A percentile compares a stretch with the other conserved stretches of the same genome.
These are phyloP conservation scores for Ferdinandea cuprea DNA, from an alignment of 2,888 invertebrate species.

Conservation along the genomic window DNA sequence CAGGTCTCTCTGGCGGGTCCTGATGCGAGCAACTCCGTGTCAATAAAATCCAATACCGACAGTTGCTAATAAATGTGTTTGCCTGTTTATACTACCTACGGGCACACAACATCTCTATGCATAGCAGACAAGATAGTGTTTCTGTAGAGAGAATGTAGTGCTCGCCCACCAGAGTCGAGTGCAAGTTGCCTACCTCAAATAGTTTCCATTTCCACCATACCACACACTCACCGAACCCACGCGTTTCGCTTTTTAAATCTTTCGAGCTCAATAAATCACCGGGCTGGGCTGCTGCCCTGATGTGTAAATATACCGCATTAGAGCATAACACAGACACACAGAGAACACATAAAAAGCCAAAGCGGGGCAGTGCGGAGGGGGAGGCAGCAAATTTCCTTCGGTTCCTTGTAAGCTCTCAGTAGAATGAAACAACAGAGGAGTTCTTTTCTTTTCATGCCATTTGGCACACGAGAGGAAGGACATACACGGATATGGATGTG, in stretches of 20 bases:
- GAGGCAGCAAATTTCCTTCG: slow-evolving; percentile 20
- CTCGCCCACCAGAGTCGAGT: background rate
- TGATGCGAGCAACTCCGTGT: slow-evolving; percentile 16
- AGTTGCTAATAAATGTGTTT: slow-evolving; percentile 43
- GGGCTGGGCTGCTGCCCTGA: slow-evolving; percentile 38
- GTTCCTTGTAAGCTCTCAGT: slow-evolving; percentile 33
- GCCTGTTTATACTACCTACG: slow-evolving; percentile 16
- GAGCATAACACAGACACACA: slow-evolving; percentile 48
- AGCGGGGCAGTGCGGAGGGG: no score
- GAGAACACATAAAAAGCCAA: slow-evolving; percentile 30
- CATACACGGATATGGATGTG: slow-evolving; percentile 11
- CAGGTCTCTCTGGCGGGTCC: background rate
- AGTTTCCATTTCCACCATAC: background rate
- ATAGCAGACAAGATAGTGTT: background rate
- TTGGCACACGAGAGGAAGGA: slow-evolving; percentile 22
- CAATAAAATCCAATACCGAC: slow-evolving; percentile 56
- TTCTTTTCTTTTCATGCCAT: slow-evolving; percentile 46
- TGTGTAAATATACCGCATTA: slow-evolving; percentile 67
- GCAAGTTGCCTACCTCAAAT: slow-evolving; percentile 6
- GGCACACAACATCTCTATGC: slow-evolving; percentile 8
- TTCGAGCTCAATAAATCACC: slow-evolving; percentile 63
- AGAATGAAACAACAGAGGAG: slow-evolving; percentile 32
- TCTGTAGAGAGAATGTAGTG: background rate
- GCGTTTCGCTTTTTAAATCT: slow-evolving; percentile 42
- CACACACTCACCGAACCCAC: slow-evolving; percentile 50